Percentiles rank a stretch among this genome's conserved stretches.
phyloP scores from a whole-genome alignment of 1,140 invertebrate species.

The Trichonephila inaurata region DNA sequence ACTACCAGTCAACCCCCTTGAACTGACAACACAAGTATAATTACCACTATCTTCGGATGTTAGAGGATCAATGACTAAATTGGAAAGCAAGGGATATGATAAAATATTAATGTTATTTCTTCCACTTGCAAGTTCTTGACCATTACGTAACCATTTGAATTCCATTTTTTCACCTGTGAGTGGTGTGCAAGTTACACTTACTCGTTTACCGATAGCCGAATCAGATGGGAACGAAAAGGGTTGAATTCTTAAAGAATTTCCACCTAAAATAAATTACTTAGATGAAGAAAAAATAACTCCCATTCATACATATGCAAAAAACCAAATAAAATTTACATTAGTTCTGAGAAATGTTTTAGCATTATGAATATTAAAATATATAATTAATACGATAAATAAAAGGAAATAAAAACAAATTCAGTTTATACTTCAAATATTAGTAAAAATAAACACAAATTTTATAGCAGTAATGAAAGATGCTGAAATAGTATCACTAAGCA shows the following conservation, averaged over 20 bases:
- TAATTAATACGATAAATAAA: too few species aligned
- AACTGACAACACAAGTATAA: constrained; percentile 59
- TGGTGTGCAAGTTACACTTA: constrained; percentile 71
- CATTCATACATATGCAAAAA: not conserved
- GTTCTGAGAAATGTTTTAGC: not conserved
- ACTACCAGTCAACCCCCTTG: constrained; percentile 43
- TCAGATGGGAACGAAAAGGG: constrained; percentile 62
- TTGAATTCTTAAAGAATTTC: constrained; percentile 58
- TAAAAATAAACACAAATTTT: too few species aligned
- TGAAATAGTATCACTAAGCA: too few species aligned
- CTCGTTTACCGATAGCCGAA: constrained; percentile 44
- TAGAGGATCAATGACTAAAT: constrained; percentile 55
- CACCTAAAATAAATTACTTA: not conserved
- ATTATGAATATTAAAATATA: too few species aligned
- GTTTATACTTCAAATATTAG: too few species aligned
- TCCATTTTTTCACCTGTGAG: constrained; percentile 62
- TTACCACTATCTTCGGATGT: constrained; percentile 67
- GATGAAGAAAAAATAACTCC: not conserved
- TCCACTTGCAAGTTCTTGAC: constrained; percentile 7
- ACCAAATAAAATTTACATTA: too few species aligned
- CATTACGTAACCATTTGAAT: constrained; percentile 76
- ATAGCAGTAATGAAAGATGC: too few species aligned
- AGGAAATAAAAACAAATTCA: too few species aligned
- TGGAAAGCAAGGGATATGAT: constrained; percentile 31
- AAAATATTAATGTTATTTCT: constrained; percentile 52